phyloP scores from a whole-genome alignment of 1,140 invertebrate species.

The Bilobella aurantiaca region DNA sequence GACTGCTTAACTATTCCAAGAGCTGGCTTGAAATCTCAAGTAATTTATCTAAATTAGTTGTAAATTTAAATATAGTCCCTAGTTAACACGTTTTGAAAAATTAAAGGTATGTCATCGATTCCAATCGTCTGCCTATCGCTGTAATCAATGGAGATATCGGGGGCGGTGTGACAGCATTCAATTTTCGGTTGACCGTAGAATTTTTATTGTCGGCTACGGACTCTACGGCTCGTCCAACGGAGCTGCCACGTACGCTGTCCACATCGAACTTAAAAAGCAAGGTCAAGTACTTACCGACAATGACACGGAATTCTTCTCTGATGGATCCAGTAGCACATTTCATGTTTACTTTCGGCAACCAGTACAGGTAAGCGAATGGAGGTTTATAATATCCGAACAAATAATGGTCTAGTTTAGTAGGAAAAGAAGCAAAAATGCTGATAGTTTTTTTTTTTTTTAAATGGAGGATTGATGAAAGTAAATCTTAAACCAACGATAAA shows the following conservation, averaged over 20 bases:
- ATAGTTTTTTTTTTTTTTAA: not conserved
- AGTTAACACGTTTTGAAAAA: not conserved
- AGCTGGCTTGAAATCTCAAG: constrained; percentile 76
- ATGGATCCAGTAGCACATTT: constrained; percentile 86
- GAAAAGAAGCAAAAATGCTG: too few species aligned
- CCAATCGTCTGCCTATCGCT: constrained; percentile 88
- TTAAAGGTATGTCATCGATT: constrained; percentile 78
- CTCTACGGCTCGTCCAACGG: constrained; percentile 84
- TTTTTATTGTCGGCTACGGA: constrained; percentile 85
- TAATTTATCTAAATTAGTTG: constrained; percentile 39
- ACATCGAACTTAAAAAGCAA: constrained; percentile 75
- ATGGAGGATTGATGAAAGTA: not conserved
- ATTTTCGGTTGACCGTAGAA: constrained; percentile 80
- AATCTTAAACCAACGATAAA: not conserved
- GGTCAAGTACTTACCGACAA: constrained; percentile 76
- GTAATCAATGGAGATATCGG: constrained; percentile 88
- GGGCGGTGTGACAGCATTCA: constrained; percentile 85
- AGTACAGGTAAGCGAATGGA: constrained; percentile 55
- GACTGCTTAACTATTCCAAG: constrained; percentile 68
- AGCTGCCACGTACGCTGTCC: constrained; percentile 78
- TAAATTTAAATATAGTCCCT: not conserved
- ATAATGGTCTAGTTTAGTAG: too few species aligned
- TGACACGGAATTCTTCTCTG: constrained; percentile 83
- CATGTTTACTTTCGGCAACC: constrained; percentile 87
- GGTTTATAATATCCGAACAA: too few species aligned